phyloP scores from a whole-genome alignment of 2,797 vertebrate genomes.

The Mus minutoides region DNA sequence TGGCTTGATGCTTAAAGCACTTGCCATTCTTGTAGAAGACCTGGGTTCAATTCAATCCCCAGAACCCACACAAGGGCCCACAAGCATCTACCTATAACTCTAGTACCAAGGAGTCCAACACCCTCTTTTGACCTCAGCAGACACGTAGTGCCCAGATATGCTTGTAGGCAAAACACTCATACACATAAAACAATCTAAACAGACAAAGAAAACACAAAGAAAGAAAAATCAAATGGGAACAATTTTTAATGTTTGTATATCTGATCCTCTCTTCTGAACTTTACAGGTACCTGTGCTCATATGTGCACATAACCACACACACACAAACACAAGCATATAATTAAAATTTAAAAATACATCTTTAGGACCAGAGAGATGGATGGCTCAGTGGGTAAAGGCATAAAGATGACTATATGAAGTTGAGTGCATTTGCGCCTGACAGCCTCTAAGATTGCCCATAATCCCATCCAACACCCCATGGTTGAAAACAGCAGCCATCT shows the following conservation, averaged over 20 bases:
- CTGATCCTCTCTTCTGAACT: background rate
- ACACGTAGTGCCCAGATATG: background rate
- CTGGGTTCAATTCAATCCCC: background rate
- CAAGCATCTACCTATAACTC: background rate
- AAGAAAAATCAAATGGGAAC: conserved; percentile 5
- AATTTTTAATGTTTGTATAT: background rate
- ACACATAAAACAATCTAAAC: background rate
- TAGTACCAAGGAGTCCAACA: background rate
- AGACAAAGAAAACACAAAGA: background rate
- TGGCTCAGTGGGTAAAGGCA: background rate
- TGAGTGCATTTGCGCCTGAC: background rate
- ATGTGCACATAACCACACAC: background rate
- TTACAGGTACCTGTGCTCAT: too few species aligned
- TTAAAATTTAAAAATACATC: background rate
- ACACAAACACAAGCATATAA: background rate
- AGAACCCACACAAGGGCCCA: background rate
- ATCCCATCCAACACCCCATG: background rate
- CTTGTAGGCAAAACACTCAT: background rate
- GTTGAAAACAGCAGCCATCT: background rate
- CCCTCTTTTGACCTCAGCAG: background rate
- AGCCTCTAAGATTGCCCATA: background rate
- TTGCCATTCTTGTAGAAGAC: background rate
- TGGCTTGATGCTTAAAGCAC: background rate
- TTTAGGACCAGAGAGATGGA: background rate
- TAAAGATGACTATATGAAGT: background rate